phyloP scores from a whole-genome alignment of 2,113 vertebrate genomes.

The Seriola dumerili region DNA sequence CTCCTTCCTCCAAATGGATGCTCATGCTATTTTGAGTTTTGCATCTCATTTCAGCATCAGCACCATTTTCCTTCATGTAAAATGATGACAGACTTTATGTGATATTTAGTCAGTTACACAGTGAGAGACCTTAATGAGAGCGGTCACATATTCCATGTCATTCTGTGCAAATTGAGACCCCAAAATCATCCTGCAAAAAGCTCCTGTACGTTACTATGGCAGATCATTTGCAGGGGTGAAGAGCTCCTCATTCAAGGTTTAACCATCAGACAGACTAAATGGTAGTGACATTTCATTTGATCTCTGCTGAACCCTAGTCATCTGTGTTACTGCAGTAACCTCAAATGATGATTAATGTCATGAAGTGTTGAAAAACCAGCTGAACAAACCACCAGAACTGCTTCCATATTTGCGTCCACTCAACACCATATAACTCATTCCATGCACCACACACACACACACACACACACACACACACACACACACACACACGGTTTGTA shows the following conservation, averaged over 20 bases:
- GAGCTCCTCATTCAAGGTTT: background rate
- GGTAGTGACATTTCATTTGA: background rate
- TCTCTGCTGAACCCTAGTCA: conserved; percentile 20
- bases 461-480: conserved; percentile 22
- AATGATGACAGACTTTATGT: background rate
- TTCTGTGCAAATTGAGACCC: background rate
- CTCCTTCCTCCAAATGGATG: background rate
- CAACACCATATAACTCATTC: conserved; percentile 27
- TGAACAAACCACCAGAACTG: conserved; percentile 29
- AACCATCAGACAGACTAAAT: background rate
- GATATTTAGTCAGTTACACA: background rate
- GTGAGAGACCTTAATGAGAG: background rate
- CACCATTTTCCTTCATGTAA: background rate
- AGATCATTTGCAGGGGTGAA: too few relatives aligned
- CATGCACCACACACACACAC: conserved; percentile 15
- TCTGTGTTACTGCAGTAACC: conserved; percentile 4
- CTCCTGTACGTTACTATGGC: background rate
- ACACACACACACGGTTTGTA: conserved; percentile 31
- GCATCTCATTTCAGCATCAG: background rate
- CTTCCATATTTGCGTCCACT: conserved; percentile 32
- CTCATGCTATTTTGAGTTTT: background rate
- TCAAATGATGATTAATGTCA: conserved; percentile 25
- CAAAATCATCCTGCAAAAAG: background rate
- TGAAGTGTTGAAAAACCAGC: conserved; percentile 10
- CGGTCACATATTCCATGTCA: background rate